Evolutionary conservation across 1,140 invertebrate species (phyloP).

Genomic region (Drosophila melanica): DNA sequence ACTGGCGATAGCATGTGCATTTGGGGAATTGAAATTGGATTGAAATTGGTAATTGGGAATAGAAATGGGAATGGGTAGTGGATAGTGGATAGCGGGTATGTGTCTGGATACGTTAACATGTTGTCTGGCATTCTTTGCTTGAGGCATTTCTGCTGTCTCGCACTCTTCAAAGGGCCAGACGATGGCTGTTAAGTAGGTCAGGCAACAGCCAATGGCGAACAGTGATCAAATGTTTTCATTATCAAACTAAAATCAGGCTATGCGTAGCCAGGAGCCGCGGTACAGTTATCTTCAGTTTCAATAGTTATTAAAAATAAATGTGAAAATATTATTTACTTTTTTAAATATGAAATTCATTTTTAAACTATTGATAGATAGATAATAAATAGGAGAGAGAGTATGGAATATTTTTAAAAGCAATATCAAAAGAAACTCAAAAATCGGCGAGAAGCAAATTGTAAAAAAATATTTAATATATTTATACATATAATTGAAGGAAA

Average conservation of each 20-base stretch:
- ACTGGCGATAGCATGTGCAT: slow-evolving; percentile 23
- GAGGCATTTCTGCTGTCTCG: slow-evolving; percentile 25
- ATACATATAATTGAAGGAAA: too few relatives aligned
- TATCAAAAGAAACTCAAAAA: too few relatives aligned
- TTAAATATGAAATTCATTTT: too few relatives aligned
- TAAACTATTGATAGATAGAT: too few relatives aligned
- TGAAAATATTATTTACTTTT: too few relatives aligned
- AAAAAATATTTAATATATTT: too few relatives aligned
- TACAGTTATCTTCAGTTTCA: background rate
- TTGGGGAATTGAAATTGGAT: slow-evolving; percentile 18
- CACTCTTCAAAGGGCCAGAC: slow-evolving; percentile 46
- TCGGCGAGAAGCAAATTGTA: too few relatives aligned
- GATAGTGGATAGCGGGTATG: slow-evolving; percentile 11
- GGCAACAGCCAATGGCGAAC: slow-evolving; percentile 17
- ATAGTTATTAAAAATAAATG: too few relatives aligned
- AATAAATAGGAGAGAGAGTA: too few relatives aligned
- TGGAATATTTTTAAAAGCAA: too few relatives aligned
- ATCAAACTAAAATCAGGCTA: slow-evolving; percentile 24
- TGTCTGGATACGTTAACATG: slow-evolving; percentile 21
- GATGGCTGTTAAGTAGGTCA: slow-evolving; percentile 45
- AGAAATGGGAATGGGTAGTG: background rate
- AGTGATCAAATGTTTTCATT: slow-evolving; percentile 30
- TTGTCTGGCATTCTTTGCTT: slow-evolving; percentile 56
- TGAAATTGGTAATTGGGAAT: slow-evolving; percentile 17
- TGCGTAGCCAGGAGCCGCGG: background rate